Base-by-base conservation (phyloP, 1,140 invertebrate species). In the Mycetomoellerius zeteki region DNA sequence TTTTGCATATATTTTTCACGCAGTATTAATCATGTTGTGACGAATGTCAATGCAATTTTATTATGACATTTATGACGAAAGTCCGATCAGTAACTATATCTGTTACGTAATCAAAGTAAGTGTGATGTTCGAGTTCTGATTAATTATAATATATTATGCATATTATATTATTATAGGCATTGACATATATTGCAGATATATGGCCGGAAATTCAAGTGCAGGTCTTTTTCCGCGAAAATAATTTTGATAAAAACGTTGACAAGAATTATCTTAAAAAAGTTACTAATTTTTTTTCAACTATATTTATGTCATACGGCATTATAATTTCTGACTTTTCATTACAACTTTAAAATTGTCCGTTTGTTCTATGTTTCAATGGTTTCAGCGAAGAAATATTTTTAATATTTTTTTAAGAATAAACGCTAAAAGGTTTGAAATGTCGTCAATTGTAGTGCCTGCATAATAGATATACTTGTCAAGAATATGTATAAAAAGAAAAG, bases 1-100 rank as follows among this genome's bases (percentile, higher is more conserved):
- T 58, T 75, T 21, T 10, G n/a, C 30, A 37, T 14, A 58, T 58
- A 37, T 58, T 58, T 76, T 76, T 60, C 16, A 24, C 19, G 54
- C n/a, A 76, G 21, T 58, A 60, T 76, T 60, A 76, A 76, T 43
- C 27, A 24, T 2, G 27, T 76, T 76, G 21, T 58, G 30, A 75
- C n/a, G 1, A 16, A 43, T 58, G 14, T 58, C 12, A 33, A n/a
- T 33, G 72, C 27, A 30, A 60, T 60, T 76, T 60, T 76, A 24
- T 14, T 58, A 10, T 21, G 12, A 33, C 14, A 3, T 19, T 7
- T 58, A 16, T 21, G 12, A 33, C 14, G 7, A 43, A 76, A 76
- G 50, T 54, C 16, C 50, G 19, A 73, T 33, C 27, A 33, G n/a
- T 75, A 27, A 56, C 30, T 33, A 33, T 54, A 37, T 58, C n/a